phyloP scores from a whole-genome alignment of 2,797 vertebrate species.

The Acipenser oxyrinchus region DNA sequence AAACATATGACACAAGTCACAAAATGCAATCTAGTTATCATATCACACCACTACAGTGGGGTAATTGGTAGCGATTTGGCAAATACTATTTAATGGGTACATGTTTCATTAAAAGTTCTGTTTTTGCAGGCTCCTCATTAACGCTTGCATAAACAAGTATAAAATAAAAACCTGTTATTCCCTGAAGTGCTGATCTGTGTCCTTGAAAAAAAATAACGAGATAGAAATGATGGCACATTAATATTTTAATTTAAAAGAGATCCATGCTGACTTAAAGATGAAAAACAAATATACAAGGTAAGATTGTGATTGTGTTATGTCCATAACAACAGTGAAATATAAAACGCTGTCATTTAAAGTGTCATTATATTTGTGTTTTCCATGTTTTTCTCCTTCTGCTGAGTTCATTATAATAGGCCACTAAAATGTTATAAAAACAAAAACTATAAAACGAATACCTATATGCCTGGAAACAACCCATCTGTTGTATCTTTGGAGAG shows the following conservation, averaged over 20 bases:
- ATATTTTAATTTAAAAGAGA: conserved; percentile 1
- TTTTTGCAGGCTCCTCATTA: not conserved
- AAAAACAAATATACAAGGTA: not conserved
- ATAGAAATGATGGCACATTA: not conserved
- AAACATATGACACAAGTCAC: not conserved
- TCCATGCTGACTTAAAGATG: not conserved
- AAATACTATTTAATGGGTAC: not conserved
- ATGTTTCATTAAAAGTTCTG: not conserved
- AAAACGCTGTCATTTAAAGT: too few relatives aligned
- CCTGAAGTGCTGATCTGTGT: not conserved
- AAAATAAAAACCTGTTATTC: conserved; percentile 1
- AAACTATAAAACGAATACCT: too few relatives aligned
- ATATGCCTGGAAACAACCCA: too few relatives aligned
- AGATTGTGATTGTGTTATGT: not conserved
- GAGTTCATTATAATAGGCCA: too few relatives aligned
- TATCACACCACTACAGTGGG: not conserved
- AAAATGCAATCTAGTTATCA: not conserved
- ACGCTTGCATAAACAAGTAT: not conserved
- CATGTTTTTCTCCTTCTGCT: too few relatives aligned
- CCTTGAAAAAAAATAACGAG: not conserved
- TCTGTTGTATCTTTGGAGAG: too few relatives aligned
- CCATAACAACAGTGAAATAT: too few relatives aligned
- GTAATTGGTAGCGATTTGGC: not conserved
- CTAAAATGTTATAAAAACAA: too few relatives aligned
- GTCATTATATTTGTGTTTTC: too few relatives aligned